Base-by-base conservation (phyloP, 2,113 vertebrate species). In the Delphinapterus leucas region DNA sequence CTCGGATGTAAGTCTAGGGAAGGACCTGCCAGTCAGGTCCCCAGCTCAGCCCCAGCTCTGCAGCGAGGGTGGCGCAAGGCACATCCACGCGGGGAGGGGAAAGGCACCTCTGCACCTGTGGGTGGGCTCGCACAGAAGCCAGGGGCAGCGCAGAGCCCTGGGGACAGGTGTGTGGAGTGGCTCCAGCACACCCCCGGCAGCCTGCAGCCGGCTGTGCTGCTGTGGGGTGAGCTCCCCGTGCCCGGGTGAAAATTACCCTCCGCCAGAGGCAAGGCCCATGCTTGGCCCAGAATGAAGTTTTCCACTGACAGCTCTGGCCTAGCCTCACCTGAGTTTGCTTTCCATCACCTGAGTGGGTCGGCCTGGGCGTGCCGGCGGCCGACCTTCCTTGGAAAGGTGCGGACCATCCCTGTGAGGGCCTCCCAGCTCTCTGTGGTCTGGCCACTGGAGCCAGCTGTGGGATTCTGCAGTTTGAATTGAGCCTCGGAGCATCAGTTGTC, bases 261-360 rank as follows among this genome's bases (percentile, higher is more conserved):
- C 1, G 3, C 94, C 89, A 1, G 14, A 14, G 74, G 61, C 88
- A 63, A 31, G 85, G 67, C 95, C 95, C 71, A 63, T 2, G 9
- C 93, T 93, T 96, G 96, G 86, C 97, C 83, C 86, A 23, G 74
- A 93, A 71, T 71, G 84, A 90, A 93, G 83, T 87, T 94, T 96
- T 97, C 94, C 93, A 80, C 76, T 4, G 73, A 4, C 4, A n/a
- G 85, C 67, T 49, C 25, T 0, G 0, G 80, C 88, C 95, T 76
- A 77, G 89, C 92, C 89, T 96, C 82, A 95, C 96, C 95, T 95
- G 96, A 68, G 88, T 79, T 0, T 0, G 18, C 68, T 93, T 93
- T 73, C 79, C 74, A 28, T 79, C 95, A 83, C 95, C 90, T 79
- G 95, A 93, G 91, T 97, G 95, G 90, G 92, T 38, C 0, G n/a